Conservation (phyloP, 2,888 invertebrate species). For the Cosmopolites sordidus region DNA sequence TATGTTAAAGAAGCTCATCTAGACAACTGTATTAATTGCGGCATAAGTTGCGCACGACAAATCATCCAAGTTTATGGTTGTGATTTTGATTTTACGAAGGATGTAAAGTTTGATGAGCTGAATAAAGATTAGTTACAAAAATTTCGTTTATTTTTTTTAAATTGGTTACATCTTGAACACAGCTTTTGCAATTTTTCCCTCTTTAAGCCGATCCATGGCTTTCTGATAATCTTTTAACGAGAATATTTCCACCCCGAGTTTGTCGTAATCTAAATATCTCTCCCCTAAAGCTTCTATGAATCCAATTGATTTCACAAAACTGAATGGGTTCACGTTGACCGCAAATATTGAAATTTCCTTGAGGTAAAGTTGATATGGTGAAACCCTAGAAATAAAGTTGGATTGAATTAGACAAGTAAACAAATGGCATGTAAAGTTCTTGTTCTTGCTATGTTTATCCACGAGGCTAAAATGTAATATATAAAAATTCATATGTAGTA, state of each 20-base stretch:
- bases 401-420: no score
- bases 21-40: slow-evolving; percentile 9
- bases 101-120: no score
- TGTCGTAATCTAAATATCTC: slow-evolving; percentile 58
- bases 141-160: no score
- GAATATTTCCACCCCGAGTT: slow-evolving; percentile 57
- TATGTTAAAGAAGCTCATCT: neutral
- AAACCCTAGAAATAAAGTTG: slow-evolving; percentile 49
- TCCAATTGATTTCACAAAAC: slow-evolving; percentile 60
- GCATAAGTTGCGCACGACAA: slow-evolving; percentile 3
- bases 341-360: slow-evolving; percentile 63
- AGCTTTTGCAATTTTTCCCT: slow-evolving; percentile 57
- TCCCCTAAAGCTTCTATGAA: slow-evolving; percentile 60
- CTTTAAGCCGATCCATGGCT: slow-evolving; percentile 53
- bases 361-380: slow-evolving; percentile 57
- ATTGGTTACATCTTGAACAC: slow-evolving; percentile 50
- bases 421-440: no score
- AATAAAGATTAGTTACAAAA: no score
- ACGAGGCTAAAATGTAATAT: no score
- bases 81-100: slow-evolving; percentile 9
- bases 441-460: no score
- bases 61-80: slow-evolving; percentile 11
- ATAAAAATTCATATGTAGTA: no score
- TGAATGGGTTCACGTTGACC: slow-evolving; percentile 64
- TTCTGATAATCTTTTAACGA: slow-evolving; percentile 52